Conservation (phyloP, 37 sponge, comb jelly and placozoan species). For the Dysidea cf. avara region DNA sequence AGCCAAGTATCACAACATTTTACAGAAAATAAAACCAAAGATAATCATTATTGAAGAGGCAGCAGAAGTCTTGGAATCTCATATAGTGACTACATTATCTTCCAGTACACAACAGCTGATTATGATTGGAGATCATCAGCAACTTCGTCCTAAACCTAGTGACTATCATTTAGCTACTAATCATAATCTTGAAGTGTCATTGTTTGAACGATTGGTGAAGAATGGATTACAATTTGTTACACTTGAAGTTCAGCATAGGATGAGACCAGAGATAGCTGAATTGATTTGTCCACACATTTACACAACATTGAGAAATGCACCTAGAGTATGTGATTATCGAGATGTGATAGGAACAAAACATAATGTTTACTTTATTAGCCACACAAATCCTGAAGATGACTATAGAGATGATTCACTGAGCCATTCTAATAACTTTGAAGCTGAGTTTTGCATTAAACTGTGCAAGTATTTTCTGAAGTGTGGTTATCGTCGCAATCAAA, state of each 20-base stretch:
- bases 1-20: constrained; percentile 71
- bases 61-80: constrained; percentile 94
- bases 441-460: constrained; percentile 63
- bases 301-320: constrained; percentile 25
- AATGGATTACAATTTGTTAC: constrained; percentile 44
- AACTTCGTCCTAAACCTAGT: constrained; percentile 82
- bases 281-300: constrained; percentile 82
- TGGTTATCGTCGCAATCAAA: constrained; percentile 53
- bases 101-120: constrained; percentile 84
- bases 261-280: constrained; percentile 85
- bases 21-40: constrained; percentile 64
- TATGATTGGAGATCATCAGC: constrained; percentile 96
- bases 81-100: constrained; percentile 78
- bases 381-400: constrained; percentile 45
- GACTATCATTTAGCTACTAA: too few species aligned
- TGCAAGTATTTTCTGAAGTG: constrained; percentile 71
- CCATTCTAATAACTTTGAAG: constrained; percentile 74
- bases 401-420: constrained; percentile 26
- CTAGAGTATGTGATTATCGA: constrained; percentile 38
- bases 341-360: constrained; percentile 57
- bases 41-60: constrained; percentile 96
- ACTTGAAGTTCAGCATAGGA: constrained; percentile 77
- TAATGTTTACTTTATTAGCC: constrained; percentile 69
- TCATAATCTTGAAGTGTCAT: constrained; percentile 77
- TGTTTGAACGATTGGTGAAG: constrained; percentile 81